Conservation (phyloP, 1,140 invertebrate species). For the Pogonomyrmex barbatus region DNA sequence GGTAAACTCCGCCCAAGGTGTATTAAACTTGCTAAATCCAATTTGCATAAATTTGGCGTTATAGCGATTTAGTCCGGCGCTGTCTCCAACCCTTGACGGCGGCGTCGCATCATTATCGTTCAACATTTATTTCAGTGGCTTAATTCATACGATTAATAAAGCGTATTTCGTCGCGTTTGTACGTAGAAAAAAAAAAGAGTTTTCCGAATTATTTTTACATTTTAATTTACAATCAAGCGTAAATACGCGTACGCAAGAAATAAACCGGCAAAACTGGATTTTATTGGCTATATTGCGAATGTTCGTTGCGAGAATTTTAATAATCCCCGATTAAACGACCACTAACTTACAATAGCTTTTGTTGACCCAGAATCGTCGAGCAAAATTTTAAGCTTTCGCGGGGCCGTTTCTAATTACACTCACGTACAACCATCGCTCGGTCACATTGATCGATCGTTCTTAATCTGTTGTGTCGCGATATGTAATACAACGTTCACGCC, state of each 20-base stretch:
- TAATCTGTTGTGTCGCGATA: slow-evolving; percentile 38
- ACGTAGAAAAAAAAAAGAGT: background rate
- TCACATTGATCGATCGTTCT: slow-evolving; percentile 42
- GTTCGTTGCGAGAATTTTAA: slow-evolving; percentile 46
- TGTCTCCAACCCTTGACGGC: slow-evolving; percentile 29
- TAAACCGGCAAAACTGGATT: slow-evolving; percentile 10
- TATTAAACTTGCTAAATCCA: slow-evolving; percentile 65
- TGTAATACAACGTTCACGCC: slow-evolving; percentile 2
- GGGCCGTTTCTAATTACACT: slow-evolving; percentile 41
- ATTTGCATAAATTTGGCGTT: slow-evolving; percentile 63
- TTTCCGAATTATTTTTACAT: background rate
- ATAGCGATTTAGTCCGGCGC: slow-evolving; percentile 47
- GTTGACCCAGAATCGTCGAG: background rate
- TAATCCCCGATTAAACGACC: slow-evolving; percentile 49
- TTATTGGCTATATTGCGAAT: slow-evolving; percentile 10
- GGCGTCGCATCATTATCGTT: slow-evolving; percentile 18
- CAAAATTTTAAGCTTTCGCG: slow-evolving; percentile 33
- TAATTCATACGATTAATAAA: slow-evolving; percentile 49
- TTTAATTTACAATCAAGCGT: background rate
- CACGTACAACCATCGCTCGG: slow-evolving; percentile 17
- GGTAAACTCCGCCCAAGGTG: slow-evolving; percentile 56
- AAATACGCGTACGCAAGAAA: background rate
- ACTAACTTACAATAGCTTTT: slow-evolving; percentile 34
- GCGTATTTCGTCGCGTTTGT: background rate
- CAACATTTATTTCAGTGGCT: slow-evolving; percentile 38